Conservation (phyloP, 2,113 vertebrate genomes). For the Tor tambroides region DNA sequence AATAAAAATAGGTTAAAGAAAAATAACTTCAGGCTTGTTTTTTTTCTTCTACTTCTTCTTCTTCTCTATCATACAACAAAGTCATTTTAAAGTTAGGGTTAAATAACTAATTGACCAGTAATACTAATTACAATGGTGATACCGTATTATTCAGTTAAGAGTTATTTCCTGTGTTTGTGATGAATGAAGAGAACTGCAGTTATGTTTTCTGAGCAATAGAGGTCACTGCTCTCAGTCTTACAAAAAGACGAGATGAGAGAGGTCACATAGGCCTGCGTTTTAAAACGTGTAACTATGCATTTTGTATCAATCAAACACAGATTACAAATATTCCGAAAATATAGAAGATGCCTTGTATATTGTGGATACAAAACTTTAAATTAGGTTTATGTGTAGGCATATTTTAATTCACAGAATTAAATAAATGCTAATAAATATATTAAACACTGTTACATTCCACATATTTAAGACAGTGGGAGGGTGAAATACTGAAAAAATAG, state of each 20-base stretch:
- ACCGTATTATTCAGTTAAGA: not conserved
- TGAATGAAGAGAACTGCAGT: not conserved
- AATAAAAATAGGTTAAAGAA: conserved; percentile 81
- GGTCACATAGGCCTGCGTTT: not conserved
- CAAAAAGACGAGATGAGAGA: not conserved
- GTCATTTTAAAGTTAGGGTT: not conserved
- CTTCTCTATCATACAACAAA: not conserved
- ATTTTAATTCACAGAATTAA: not conserved
- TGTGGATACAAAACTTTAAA: not conserved
- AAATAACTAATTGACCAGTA: not conserved
- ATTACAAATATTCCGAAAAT: not conserved
- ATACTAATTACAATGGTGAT: not conserved
- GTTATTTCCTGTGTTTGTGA: not conserved
- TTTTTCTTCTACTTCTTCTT: not conserved
- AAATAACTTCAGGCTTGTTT: conserved; percentile 67
- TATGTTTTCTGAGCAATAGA: conserved; percentile 4
- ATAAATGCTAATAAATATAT: not conserved
- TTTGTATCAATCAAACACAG: not conserved
- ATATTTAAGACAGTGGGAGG: not conserved
- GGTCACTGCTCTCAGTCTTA: not conserved
- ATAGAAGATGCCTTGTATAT: not conserved
- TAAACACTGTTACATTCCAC: not conserved
- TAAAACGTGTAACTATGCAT: not conserved
- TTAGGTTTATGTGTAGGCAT: not conserved
- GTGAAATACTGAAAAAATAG: not conserved